Conservation (phyloP, 2,888 invertebrate species). For the Clistopyga incitator region DNA sequence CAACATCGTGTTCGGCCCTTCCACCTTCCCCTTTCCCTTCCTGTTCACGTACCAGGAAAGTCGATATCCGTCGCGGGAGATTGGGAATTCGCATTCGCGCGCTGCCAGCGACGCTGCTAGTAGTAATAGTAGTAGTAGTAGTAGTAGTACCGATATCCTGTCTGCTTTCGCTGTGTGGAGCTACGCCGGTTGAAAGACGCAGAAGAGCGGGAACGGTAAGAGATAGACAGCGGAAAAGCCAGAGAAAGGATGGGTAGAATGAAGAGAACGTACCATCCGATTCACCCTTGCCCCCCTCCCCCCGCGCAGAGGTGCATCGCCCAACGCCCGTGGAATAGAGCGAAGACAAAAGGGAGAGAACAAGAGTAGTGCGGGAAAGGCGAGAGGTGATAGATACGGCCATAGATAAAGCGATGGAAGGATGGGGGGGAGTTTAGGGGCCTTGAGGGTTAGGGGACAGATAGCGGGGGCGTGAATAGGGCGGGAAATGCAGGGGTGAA, state of each 20-base stretch:
- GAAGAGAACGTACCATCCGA: constrained; percentile 19
- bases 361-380: neutral
- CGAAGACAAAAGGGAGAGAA: constrained; percentile 45
- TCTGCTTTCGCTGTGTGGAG: neutral
- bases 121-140: neutral
- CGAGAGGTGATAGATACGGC: constrained; percentile 29
- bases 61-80: constrained; percentile 64
- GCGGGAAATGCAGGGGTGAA: constrained; percentile 24
- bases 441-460: neutral
- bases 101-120: neutral
- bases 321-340: constrained; percentile 29
- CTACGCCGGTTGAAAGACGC: neutral
- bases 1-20: constrained; percentile 6
- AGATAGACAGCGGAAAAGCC: neutral
- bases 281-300: neutral
- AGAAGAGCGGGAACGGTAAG: constrained; percentile 1
- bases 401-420: neutral
- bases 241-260: constrained; percentile 2
- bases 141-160: neutral
- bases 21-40: constrained; percentile 5
- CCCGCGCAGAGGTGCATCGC: constrained; percentile 11
- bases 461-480: constrained; percentile 25
- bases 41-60: constrained; percentile 55
- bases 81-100: constrained; percentile 57
- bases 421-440: no score